Conservation (phyloP, 2,888 invertebrate genomes). For the Lathronympha strigana region DNA sequence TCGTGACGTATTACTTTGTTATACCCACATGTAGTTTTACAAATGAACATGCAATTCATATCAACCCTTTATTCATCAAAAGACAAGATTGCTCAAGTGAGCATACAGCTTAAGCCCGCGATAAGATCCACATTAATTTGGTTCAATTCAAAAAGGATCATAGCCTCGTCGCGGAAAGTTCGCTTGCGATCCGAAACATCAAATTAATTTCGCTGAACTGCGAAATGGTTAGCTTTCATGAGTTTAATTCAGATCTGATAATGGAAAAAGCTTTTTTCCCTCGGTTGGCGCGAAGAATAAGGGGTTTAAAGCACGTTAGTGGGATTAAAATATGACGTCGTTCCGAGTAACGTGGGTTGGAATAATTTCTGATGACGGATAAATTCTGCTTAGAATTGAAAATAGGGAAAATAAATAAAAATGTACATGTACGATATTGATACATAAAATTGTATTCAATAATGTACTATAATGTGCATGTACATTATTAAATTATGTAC, state of each 20-base stretch:
- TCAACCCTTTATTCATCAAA: background rate
- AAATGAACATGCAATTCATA: no score
- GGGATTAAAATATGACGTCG: background rate
- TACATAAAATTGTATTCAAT: no score
- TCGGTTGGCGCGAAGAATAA: background rate
- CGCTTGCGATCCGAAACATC: conserved; percentile 32
- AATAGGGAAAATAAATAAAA: no score
- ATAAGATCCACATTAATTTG: conserved; percentile 42
- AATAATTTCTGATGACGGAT: background rate
- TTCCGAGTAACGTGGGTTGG: background rate
- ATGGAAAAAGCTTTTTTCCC: conserved; percentile 18
- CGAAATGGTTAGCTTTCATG: conserved; percentile 32
- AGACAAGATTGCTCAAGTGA: background rate
- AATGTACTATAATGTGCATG: no score
- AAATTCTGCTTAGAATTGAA: no score
- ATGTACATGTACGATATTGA: no score
- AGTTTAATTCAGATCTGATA: conserved; percentile 34
- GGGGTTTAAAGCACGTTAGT: conserved; percentile 3
- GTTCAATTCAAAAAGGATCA: conserved; percentile 32
- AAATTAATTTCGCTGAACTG: conserved; percentile 38
- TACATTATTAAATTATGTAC: no score
- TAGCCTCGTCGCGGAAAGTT: conserved; percentile 29
- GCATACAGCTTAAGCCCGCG: conserved; percentile 4
- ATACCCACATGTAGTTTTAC: no score
- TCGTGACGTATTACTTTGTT: no score